Percentiles rank a stretch among this genome's conserved stretches.
Evolutionary conservation across 2,888 invertebrate genomes (phyloP).

Genomic region (Epistrophe eligans): DNA sequence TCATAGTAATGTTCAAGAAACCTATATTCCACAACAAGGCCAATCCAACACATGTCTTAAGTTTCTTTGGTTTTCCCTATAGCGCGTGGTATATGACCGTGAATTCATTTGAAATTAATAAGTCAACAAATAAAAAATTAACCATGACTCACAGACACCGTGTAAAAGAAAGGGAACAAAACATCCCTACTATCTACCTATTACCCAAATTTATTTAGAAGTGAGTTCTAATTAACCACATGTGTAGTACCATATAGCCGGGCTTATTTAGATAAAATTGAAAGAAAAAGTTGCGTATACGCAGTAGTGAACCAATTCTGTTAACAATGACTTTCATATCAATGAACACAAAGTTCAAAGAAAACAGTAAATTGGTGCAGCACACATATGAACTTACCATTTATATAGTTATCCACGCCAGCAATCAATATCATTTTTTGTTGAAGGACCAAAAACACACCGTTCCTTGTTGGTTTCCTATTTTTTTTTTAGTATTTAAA

Average conservation of each 20-base stretch:
- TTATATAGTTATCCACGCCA: slow-evolving; percentile 83
- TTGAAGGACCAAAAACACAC: slow-evolving; percentile 77
- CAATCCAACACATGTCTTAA: slow-evolving; percentile 1
- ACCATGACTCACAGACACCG: slow-evolving; percentile 58
- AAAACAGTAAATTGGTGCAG: slow-evolving; percentile 6
- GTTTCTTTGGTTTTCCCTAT: neutral
- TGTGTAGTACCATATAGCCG: slow-evolving; percentile 29
- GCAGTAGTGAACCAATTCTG: slow-evolving; percentile 41
- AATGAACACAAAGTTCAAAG: slow-evolving; percentile 12
- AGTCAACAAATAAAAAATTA: slow-evolving; percentile 63
- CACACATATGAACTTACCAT: slow-evolving; percentile 80
- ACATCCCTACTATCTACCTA: slow-evolving; percentile 23
- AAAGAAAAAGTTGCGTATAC: slow-evolving; percentile 64
- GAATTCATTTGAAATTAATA: slow-evolving; percentile 57
- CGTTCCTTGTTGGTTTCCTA: slow-evolving; percentile 65
- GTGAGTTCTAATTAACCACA: slow-evolving; percentile 55
- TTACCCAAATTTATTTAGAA: neutral
- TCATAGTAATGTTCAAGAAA: slow-evolving; percentile 59
- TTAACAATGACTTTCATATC: slow-evolving; percentile 28
- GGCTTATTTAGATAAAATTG: neutral
- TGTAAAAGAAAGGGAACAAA: neutral
- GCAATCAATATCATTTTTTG: slow-evolving; percentile 84
- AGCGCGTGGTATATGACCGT: neutral
- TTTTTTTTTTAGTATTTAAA: slow-evolving; percentile 27
- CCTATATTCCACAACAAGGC: slow-evolving; percentile 17